phyloP scores from a whole-genome alignment of 1,140 invertebrate species.

The Heliconius himera region DNA sequence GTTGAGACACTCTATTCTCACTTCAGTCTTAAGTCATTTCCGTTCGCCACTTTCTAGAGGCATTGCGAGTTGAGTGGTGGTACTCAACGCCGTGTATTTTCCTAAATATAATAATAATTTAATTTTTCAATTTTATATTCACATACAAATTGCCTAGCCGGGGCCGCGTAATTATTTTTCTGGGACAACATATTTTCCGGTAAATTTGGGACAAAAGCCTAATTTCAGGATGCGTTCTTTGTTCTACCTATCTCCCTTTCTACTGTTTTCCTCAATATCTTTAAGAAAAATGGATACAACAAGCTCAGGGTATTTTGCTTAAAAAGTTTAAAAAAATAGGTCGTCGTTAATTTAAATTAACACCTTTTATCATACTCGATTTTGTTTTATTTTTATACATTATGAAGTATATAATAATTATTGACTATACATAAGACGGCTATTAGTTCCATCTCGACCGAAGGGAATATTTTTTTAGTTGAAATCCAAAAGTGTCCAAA shows the following conservation, averaged over 20 bases:
- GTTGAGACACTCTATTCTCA: background rate
- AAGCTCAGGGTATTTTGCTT: background rate
- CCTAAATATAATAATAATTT: background rate
- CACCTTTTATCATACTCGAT: background rate
- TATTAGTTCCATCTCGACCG: too few relatives aligned
- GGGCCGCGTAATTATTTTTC: background rate
- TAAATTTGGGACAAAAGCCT: slow-evolving; percentile 6
- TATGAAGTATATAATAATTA: too few relatives aligned
- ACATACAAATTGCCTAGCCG: background rate
- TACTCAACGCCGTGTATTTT: background rate
- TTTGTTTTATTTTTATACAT: background rate
- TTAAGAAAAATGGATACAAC: background rate
- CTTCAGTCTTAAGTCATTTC: too few relatives aligned
- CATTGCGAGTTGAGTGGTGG: background rate
- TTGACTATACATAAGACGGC: too few relatives aligned
- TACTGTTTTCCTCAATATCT: background rate
- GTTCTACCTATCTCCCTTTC: background rate
- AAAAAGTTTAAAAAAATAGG: background rate
- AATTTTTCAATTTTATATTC: background rate
- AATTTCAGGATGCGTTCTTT: slow-evolving; percentile 12
- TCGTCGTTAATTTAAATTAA: background rate
- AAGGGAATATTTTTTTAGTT: too few relatives aligned
- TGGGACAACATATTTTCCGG: slow-evolving; percentile 10
- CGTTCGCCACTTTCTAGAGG: background rate
- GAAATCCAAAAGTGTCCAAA: too few relatives aligned